Evolutionary conservation across 2,113 vertebrate species (phyloP).

Genomic region (Choloepus hoffmanni): DNA sequence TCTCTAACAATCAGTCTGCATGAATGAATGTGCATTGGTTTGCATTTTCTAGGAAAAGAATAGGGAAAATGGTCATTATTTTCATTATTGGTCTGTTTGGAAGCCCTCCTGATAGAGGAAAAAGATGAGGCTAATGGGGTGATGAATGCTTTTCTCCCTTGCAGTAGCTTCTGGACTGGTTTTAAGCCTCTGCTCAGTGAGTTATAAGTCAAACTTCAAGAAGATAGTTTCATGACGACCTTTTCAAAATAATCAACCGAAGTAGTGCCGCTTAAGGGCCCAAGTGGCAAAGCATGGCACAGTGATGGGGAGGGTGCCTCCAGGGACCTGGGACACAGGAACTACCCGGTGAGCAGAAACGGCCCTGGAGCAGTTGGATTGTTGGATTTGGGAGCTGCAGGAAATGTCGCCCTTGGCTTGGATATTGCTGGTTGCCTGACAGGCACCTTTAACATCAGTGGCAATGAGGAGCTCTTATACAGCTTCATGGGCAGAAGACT

Average conservation of each 20-base stretch:
- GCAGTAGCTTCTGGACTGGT: background rate
- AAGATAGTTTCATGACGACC: background rate
- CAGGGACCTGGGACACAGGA: background rate
- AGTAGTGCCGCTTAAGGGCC: background rate
- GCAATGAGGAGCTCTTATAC: background rate
- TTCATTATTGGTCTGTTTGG: background rate
- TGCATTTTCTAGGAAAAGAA: conserved; percentile 33
- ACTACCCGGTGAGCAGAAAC: background rate
- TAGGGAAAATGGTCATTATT: background rate
- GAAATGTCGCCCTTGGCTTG: background rate
- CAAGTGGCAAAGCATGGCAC: background rate
- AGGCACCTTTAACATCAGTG: background rate
- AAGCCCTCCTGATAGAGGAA: background rate
- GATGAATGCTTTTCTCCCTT: background rate
- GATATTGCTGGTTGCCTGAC: background rate
- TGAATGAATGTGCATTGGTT: background rate
- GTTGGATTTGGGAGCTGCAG: background rate
- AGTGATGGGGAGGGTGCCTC: background rate
- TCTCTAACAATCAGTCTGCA: background rate
- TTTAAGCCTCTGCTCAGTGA: background rate
- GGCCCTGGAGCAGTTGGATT: background rate
- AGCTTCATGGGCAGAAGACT: background rate
- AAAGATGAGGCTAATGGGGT: background rate
- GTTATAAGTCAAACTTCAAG: background rate
- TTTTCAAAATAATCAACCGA: background rate